A percentile compares a stretch with the other conserved stretches of the same genome.
These are phyloP conservation scores for Chrysomallon squamiferum DNA, from an alignment of 1,140 invertebrate species.

Conservation along the genomic window DNA sequence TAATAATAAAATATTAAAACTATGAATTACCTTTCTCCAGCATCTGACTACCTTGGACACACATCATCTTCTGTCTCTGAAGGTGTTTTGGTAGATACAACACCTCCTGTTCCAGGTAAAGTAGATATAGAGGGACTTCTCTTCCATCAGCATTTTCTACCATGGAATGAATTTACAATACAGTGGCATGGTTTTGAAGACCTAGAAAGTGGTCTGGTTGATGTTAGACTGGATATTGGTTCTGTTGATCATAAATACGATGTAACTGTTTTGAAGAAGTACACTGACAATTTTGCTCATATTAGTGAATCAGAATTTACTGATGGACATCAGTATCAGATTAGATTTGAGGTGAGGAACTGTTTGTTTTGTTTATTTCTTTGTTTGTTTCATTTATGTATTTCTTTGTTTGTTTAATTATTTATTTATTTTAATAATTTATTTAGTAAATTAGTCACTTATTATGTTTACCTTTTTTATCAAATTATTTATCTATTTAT, in stretches of 20 bases:
- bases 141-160: not conserved
- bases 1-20: no score
- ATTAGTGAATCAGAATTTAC: not conserved
- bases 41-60: slow-evolving; percentile 13
- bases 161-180: not conserved
- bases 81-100: slow-evolving; percentile 6
- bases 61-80: slow-evolving; percentile 6
- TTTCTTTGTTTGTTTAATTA: no score
- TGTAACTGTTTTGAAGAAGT: not conserved
- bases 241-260: not conserved
- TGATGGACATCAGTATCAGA: slow-evolving; percentile 19
- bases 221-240: not conserved
- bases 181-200: slow-evolving; percentile 19
- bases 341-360: slow-evolving; percentile 4
- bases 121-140: slow-evolving; percentile 2
- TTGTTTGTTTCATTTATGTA: no score
- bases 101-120: slow-evolving; percentile 6
- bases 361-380: no score
- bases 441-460: no score
- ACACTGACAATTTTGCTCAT: not conserved
- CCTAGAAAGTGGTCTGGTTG: slow-evolving; percentile 9
- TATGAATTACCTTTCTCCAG: no score
- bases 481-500: no score
- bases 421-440: no score
- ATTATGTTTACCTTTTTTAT: no score